Evolutionary conservation across 1,140 invertebrate genomes (phyloP).

Genomic region (Amphibalanus amphitrite): DNA sequence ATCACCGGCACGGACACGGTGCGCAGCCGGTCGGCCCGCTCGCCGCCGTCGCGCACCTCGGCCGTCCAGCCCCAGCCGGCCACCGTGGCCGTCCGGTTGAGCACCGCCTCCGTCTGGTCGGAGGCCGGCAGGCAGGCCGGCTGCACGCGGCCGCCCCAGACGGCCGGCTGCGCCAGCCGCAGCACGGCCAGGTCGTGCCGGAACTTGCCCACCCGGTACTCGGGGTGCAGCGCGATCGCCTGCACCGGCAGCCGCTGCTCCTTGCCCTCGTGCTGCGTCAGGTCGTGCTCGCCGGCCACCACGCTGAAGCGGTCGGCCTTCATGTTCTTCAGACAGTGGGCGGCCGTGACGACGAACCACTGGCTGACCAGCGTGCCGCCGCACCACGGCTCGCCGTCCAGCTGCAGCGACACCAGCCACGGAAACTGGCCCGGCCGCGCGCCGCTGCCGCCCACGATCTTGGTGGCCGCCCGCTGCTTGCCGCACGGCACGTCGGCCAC

Average conservation of each 20-base stretch:
- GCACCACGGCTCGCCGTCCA: constrained; percentile 24
- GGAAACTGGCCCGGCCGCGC: constrained; percentile 9
- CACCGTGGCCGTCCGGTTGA: background rate
- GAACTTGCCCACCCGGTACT: constrained; percentile 21
- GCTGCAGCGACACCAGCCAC: constrained; percentile 11
- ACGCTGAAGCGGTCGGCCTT: constrained; percentile 13
- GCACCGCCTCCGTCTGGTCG: background rate
- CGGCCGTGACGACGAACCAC: constrained; percentile 38
- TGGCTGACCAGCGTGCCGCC: constrained; percentile 34
- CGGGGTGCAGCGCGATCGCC: constrained; percentile 28
- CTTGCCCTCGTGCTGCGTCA: constrained; percentile 22
- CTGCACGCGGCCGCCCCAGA: background rate
- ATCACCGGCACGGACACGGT: constrained; percentile 11
- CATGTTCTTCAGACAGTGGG: constrained; percentile 26
- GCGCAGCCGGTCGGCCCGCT: constrained; percentile 6
- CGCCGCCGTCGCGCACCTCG: background rate
- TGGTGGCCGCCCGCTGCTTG: background rate
- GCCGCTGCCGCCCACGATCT: background rate
- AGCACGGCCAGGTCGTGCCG: constrained; percentile 3
- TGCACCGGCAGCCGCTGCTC: constrained; percentile 28
- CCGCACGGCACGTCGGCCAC: background rate
- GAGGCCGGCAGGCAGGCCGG: constrained; percentile 6
- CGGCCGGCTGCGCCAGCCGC: background rate
- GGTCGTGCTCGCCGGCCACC: constrained; percentile 24
- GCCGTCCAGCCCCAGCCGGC: constrained; percentile 9